Evolutionary conservation across 1,140 invertebrate genomes (phyloP).

Genomic region (Aphis gossypii): DNA sequence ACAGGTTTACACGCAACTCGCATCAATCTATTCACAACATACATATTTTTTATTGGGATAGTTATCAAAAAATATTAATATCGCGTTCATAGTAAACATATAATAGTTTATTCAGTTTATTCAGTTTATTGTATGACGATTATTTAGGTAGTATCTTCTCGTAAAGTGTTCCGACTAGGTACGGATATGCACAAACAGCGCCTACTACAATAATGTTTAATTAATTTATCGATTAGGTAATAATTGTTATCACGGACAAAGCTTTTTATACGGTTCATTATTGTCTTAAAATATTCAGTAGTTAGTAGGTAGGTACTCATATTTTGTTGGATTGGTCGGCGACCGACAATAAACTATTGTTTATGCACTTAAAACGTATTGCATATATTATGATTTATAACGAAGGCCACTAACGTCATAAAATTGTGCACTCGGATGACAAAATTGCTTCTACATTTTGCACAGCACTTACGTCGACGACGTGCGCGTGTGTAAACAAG

Average conservation of each 20-base stretch:
- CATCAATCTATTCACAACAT: no score
- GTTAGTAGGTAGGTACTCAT: not conserved
- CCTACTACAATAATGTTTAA: not conserved
- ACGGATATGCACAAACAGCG: not conserved
- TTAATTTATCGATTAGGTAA: not conserved
- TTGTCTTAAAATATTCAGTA: not conserved
- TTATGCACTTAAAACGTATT: not conserved
- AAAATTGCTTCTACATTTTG: not conserved
- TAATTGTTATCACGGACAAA: not conserved
- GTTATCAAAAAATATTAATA: no score
- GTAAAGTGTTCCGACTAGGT: not conserved
- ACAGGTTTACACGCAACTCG: no score
- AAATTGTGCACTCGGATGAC: not conserved
- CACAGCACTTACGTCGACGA: not conserved
- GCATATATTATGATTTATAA: not conserved
- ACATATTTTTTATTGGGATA: no score
- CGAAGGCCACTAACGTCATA: not conserved
- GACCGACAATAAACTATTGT: not conserved
- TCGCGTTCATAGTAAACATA: no score
- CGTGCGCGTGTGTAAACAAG: no score
- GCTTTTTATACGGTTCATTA: not conserved
- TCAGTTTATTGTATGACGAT: not conserved
- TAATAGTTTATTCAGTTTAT: no score
- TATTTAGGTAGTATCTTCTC: not conserved
- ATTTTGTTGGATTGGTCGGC: not conserved